These are phyloP conservation scores for Carposina sasakii DNA, from an alignment of 1,140 invertebrate species.

Conservation along the genomic window DNA sequence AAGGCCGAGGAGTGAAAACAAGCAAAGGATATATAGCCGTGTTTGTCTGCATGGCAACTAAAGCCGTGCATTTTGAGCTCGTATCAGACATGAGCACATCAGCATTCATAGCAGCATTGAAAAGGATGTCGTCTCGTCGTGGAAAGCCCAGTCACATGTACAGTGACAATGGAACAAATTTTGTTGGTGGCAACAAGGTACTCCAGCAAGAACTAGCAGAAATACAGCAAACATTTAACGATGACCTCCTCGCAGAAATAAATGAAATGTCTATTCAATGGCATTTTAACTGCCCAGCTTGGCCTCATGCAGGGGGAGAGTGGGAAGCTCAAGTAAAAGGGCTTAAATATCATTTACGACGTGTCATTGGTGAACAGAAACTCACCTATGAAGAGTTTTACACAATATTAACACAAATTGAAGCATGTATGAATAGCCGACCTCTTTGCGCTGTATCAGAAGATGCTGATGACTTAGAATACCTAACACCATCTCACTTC, in stretches of 20 bases:
- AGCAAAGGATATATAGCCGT: slow-evolving; percentile 46
- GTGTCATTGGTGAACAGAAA: slow-evolving; percentile 25
- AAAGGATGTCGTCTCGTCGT: slow-evolving; percentile 32
- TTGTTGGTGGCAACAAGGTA: background rate
- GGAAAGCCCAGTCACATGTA: background rate
- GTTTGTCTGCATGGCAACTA: slow-evolving; percentile 46
- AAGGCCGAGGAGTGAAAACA: slow-evolving; percentile 25
- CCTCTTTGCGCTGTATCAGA: slow-evolving; percentile 7
- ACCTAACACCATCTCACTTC: slow-evolving; percentile 13
- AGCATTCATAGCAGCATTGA: slow-evolving; percentile 43
- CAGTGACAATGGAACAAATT: background rate
- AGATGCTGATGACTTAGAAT: slow-evolving; percentile 10
- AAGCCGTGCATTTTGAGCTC: slow-evolving; percentile 62
- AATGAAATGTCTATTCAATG: slow-evolving; percentile 23
- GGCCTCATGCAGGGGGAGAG: slow-evolving; percentile 36
- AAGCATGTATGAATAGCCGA: background rate
- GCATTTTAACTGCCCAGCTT: slow-evolving; percentile 41
- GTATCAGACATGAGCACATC: slow-evolving; percentile 43
- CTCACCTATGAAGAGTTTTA: slow-evolving; percentile 16
- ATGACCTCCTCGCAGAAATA: slow-evolving; percentile 2
- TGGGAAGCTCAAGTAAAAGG: slow-evolving; percentile 26
- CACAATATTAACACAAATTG: slow-evolving; percentile 20
- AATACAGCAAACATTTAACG: background rate
- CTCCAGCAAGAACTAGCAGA: slow-evolving; percentile 2
- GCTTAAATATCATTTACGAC: slow-evolving; percentile 34